phyloP scores from a whole-genome alignment of 2,797 vertebrate species.

The Gouania willdenowi region DNA sequence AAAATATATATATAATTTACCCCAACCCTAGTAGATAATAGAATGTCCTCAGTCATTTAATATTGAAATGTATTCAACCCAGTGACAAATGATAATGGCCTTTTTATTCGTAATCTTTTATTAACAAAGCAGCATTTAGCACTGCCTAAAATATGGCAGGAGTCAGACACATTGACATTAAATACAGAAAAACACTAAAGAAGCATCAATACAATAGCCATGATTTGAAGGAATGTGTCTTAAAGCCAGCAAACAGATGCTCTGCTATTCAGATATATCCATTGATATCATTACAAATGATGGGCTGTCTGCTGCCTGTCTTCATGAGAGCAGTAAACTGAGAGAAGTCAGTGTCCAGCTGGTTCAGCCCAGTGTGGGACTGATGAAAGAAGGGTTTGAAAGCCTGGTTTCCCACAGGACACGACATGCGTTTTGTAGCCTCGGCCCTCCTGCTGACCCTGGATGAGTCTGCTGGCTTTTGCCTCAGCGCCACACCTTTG shows the following conservation, averaged over 20 bases:
- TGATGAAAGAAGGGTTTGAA: conserved; percentile 86
- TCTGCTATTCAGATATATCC: conserved; percentile 80
- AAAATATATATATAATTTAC: too few species aligned
- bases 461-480: conserved; percentile 36
- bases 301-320: conserved; percentile 93
- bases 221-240: too few species aligned
- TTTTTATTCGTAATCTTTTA: neutral
- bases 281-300: conserved; percentile 93
- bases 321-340: conserved; percentile 88
- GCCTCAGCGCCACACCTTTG: conserved; percentile 66
- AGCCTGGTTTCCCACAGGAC: conserved; percentile 81
- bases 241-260: too few species aligned
- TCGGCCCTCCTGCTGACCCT: conserved; percentile 46
- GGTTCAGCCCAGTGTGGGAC: conserved; percentile 85
- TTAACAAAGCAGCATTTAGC: conserved; percentile 2
- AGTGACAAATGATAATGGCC: neutral
- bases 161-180: conserved; percentile 19
- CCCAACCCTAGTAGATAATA: too few species aligned
- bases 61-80: neutral
- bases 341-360: conserved; percentile 82
- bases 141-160: neutral
- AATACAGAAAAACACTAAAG: conserved; percentile 37
- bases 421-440: conserved; percentile 84
- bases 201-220: too few species aligned
- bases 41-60: too few species aligned